Evolutionary conservation across 23 tunicate genomes (phyloP).

Genomic region (Halocynthia roretzi): DNA sequence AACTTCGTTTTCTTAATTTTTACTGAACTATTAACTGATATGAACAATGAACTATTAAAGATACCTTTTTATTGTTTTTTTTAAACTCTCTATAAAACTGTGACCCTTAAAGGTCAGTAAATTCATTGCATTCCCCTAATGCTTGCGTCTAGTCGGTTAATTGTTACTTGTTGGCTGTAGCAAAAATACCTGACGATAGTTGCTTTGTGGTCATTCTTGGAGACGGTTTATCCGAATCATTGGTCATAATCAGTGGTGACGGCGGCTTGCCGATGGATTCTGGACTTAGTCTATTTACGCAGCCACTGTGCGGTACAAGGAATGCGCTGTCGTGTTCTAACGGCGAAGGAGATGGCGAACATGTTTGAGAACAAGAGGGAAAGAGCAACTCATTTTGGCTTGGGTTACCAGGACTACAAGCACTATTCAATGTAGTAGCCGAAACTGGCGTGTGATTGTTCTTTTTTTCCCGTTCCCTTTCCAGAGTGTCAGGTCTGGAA

Average conservation of each 20-base stretch:
- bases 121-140: too few relatives aligned
- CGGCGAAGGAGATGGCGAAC: not conserved
- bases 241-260: not conserved
- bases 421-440: not conserved
- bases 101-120: too few relatives aligned
- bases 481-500: not conserved
- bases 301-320: slow-evolving; percentile 1
- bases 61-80: too few relatives aligned
- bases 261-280: not conserved
- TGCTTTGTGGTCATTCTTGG: not conserved
- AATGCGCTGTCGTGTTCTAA: not conserved
- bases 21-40: too few relatives aligned
- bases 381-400: not conserved
- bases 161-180: too few relatives aligned
- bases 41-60: too few relatives aligned
- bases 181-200: too few relatives aligned
- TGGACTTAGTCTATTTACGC: too few relatives aligned
- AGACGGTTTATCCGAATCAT: not conserved
- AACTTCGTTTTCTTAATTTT: too few relatives aligned
- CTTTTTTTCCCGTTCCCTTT: not conserved
- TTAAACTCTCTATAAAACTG: too few relatives aligned
- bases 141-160: too few relatives aligned
- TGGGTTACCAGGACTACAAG: not conserved
- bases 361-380: not conserved
- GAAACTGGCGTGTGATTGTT: too few relatives aligned